A percentile compares a stretch with the other conserved stretches of the same genome.
Evolutionary conservation across 2,797 vertebrate species (phyloP).

Genomic region (Echiichthys vipera): DNA sequence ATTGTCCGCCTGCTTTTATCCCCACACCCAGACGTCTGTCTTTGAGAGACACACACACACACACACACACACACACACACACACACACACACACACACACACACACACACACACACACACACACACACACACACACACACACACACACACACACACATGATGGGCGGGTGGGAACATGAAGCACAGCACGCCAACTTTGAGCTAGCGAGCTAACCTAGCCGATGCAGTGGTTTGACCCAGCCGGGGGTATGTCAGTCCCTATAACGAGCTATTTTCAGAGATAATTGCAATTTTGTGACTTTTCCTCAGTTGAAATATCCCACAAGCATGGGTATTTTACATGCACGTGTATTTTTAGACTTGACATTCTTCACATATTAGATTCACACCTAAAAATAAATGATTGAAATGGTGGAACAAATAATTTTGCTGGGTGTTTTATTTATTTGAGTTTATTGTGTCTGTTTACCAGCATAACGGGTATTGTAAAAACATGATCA

Average conservation of each 20-base stretch:
- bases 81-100: constrained; percentile 79
- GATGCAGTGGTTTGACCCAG: constrained; percentile 68
- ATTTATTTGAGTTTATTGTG: too few species aligned
- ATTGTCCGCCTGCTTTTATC: constrained; percentile 70
- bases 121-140: constrained; percentile 79
- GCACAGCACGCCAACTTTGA: constrained; percentile 74
- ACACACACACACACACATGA: constrained; percentile 80
- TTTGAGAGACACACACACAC: constrained; percentile 76
- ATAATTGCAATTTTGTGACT: not conserved
- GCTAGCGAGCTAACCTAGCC: constrained; percentile 73
- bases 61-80: constrained; percentile 79
- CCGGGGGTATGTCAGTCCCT: not conserved
- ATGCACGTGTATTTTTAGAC: too few species aligned
- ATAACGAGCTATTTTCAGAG: not conserved
- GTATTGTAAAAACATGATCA: too few species aligned
- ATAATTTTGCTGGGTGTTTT: too few species aligned
- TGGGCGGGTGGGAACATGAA: constrained; percentile 42
- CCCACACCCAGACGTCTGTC: constrained; percentile 69
- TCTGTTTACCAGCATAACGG: too few species aligned
- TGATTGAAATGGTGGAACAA: too few species aligned
- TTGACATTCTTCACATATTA: too few species aligned
- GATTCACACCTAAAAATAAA: too few species aligned
- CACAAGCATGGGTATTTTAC: too few species aligned
- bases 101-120: constrained; percentile 81
- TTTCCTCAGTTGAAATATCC: not conserved